Evolutionary conservation across 2,113 vertebrate species (phyloP).

Genomic region (Hippocampus zosterae): DNA sequence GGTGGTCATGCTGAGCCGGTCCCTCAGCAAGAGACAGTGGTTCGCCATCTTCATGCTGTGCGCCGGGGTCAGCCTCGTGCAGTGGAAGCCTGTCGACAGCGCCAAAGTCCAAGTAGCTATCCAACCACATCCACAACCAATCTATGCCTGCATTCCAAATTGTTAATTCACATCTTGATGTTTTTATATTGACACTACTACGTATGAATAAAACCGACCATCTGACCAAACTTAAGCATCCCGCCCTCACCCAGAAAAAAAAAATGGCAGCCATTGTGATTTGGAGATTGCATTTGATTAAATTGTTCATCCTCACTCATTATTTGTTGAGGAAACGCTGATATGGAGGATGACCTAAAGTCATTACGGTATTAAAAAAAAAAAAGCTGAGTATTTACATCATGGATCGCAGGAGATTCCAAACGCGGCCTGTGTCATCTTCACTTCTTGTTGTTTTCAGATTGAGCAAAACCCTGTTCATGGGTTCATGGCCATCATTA

Average conservation of each 20-base stretch:
- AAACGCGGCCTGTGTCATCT: not conserved
- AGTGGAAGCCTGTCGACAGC: slow-evolving; percentile 85
- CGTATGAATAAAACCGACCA: no score
- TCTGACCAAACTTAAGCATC: no score
- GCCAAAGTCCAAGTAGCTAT: slow-evolving; percentile 84
- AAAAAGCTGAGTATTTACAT: no score
- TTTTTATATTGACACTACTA: no score
- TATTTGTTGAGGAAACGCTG: no score
- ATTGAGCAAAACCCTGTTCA: slow-evolving; percentile 86
- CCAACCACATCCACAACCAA: not conserved
- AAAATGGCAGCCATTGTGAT: no score
- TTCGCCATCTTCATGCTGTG: slow-evolving; percentile 92
- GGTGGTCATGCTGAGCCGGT: slow-evolving; percentile 89
- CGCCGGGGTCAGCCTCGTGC: slow-evolving; percentile 86
- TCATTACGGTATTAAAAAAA: no score
- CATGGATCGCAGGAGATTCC: not conserved
- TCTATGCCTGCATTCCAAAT: not conserved
- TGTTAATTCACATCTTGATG: no score
- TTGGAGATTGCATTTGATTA: no score
- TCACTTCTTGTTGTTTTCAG: slow-evolving; percentile 56
- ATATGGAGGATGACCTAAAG: no score
- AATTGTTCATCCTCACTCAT: no score
- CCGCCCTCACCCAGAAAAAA: no score
- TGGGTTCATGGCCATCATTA: slow-evolving; percentile 83
- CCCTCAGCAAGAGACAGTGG: slow-evolving; percentile 90